Percentiles rank a stretch among this genome's conserved stretches.
These are phyloP conservation scores for Cyprinodon variegatus DNA, from an alignment of 2,113 vertebrate genomes.

Conservation along the genomic window DNA sequence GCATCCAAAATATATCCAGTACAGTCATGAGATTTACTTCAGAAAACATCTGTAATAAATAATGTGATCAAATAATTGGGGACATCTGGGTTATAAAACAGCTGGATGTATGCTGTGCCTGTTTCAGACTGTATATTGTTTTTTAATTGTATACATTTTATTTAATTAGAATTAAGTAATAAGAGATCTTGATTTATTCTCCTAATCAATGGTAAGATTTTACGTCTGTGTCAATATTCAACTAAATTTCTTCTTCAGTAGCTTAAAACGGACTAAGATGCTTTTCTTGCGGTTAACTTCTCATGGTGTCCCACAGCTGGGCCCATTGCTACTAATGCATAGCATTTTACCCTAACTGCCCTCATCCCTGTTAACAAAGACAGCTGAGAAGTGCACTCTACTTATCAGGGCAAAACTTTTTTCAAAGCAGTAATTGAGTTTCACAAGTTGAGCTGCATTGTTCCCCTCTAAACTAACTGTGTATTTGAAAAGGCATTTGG, in stretches of 20 bases:
- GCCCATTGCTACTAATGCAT: slow-evolving; percentile 53
- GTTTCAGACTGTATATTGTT: neutral
- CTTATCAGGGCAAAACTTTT: slow-evolving; percentile 49
- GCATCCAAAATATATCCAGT: neutral
- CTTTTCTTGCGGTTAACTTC: neutral
- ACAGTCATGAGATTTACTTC: neutral
- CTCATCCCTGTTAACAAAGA: slow-evolving; percentile 60
- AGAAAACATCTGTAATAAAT: neutral
- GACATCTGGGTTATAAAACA: neutral
- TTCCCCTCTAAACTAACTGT: slow-evolving; percentile 59
- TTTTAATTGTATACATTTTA: neutral
- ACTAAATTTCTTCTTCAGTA: neutral
- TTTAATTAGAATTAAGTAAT: neutral
- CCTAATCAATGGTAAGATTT: neutral
- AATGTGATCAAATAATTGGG: neutral
- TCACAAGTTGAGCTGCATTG: slow-evolving; percentile 60
- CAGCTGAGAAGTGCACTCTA: slow-evolving; percentile 55
- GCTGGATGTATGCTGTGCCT: neutral
- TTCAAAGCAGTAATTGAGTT: slow-evolving; percentile 70
- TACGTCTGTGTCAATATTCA: neutral
- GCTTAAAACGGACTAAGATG: slow-evolving; percentile 8
- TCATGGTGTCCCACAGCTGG: slow-evolving; percentile 11
- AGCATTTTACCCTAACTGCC: slow-evolving; percentile 43
- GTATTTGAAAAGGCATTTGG: slow-evolving; percentile 65
- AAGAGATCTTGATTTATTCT: neutral